Base-by-base conservation (phyloP, 2,797 vertebrate genomes). In the Gymnopithys bicolor region DNA sequence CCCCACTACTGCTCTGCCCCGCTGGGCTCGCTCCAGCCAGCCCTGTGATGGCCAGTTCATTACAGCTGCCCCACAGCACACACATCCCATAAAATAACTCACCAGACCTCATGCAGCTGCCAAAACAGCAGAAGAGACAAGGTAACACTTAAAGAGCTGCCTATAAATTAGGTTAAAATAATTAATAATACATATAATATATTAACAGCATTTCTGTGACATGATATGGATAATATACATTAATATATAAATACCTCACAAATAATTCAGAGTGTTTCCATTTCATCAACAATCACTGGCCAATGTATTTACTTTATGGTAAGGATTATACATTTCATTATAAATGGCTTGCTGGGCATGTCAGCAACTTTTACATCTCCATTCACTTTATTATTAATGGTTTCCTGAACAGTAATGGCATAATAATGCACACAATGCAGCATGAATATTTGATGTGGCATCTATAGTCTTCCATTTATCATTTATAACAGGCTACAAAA, bases 401-500 rank as follows among this genome's bases (percentile, higher is more conserved):
- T 88, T 97, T 98, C 97, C 97, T 87, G 95, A 95, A 97, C 97
- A 90, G 97, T 94, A 96, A 97, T 95, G 56, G 97, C 96, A 94
- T 94, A 79, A 93, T 94, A 78, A 93, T 80, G 91, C 86, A 91
- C 97, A 97, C 97, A 96, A 96, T 90, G 96, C 93, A 7, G 94
- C 95, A 98, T 98, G 92, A 98, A 98, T 98, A 98, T 98, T 98
- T 98, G 97, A 98, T 98, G 95, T 60, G 18, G 96, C 97, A 96
- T 97, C 97, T 96, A 97, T 94, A 95, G 97, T 85, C 90, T 45
- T 94, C 97, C 97, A 98, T 98, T 97, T 92, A 98, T 98, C 98
- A 98, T 98, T 98, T 98, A 98, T 98, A 98, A 98, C 97, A 96
- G 97, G 98, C 97, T 98, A 97, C 98, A 98, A 97, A 98, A 98